These are phyloP conservation scores for Noctua janthina DNA, from an alignment of 2,888 invertebrate genomes.

Conservation along the genomic window DNA sequence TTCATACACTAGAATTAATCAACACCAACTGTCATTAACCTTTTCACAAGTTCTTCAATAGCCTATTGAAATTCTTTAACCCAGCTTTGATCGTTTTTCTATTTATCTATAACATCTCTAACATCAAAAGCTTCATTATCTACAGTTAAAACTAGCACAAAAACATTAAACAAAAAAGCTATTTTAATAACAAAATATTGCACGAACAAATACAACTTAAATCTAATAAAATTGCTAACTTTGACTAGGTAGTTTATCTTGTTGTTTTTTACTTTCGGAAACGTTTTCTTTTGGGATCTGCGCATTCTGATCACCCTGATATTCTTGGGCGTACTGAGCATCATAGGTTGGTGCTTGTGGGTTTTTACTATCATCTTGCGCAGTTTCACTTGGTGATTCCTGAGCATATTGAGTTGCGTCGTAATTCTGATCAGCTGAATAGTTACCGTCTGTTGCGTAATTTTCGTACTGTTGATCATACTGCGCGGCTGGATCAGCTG, in stretches of 20 bases:
- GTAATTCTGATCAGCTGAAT: slow-evolving; percentile 77
- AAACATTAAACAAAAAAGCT: slow-evolving; percentile 70
- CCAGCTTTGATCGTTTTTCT: slow-evolving; percentile 26
- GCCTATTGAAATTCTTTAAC: slow-evolving; percentile 28
- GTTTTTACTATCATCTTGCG: slow-evolving; percentile 34
- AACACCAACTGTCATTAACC: slow-evolving; percentile 8
- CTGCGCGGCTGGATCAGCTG: slow-evolving; percentile 68
- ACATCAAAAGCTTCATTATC: slow-evolving; percentile 73
- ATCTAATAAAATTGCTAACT: slow-evolving; percentile 80
- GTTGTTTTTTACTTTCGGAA: slow-evolving; percentile 69
- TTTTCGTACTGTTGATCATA: slow-evolving; percentile 79
- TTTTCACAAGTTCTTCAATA: slow-evolving; percentile 16
- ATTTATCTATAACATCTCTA: slow-evolving; percentile 67
- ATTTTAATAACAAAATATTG: slow-evolving; percentile 81
- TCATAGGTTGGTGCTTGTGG: slow-evolving; percentile 57
- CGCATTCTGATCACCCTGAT: slow-evolving; percentile 45
- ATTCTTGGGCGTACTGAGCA: slow-evolving; percentile 56
- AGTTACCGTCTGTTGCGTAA: slow-evolving; percentile 77
- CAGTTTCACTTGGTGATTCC: slow-evolving; percentile 65
- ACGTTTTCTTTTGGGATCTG: slow-evolving; percentile 45
- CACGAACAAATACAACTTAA: slow-evolving; percentile 75
- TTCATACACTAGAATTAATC: background rate
- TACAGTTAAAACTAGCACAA: slow-evolving; percentile 67
- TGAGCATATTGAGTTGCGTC: slow-evolving; percentile 76
- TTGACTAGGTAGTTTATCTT: slow-evolving; percentile 77